A percentile compares a stretch with the other conserved stretches of the same genome.
Evolutionary conservation across 1,140 invertebrate species (phyloP).

Genomic region (Phymastichus coffea): DNA sequence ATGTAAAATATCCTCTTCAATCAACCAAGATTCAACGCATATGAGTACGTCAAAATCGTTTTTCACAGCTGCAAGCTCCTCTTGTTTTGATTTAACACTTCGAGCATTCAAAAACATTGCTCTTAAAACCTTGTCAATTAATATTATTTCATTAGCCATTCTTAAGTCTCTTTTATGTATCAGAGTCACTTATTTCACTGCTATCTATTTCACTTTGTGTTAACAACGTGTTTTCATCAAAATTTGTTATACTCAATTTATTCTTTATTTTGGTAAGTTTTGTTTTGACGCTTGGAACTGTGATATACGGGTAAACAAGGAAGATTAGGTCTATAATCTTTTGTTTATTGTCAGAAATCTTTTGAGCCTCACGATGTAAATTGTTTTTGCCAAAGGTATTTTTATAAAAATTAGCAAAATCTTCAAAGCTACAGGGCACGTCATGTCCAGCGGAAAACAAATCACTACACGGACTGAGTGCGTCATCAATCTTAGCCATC

Average conservation of each 20-base stretch:
- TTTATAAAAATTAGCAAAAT: neutral
- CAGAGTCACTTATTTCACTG: too few relatives aligned
- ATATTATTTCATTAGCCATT: too few relatives aligned
- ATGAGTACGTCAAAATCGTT: conserved; percentile 1
- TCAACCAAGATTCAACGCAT: conserved; percentile 17
- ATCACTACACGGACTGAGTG: neutral
- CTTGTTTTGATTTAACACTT: neutral
- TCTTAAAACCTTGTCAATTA: too few relatives aligned
- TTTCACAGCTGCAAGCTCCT: neutral
- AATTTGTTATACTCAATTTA: too few relatives aligned
- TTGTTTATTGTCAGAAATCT: too few relatives aligned
- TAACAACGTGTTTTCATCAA: too few relatives aligned
- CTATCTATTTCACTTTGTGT: too few relatives aligned
- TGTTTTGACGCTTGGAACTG: too few relatives aligned
- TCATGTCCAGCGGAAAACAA: neutral
- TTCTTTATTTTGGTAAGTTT: too few relatives aligned
- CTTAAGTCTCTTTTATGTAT: too few relatives aligned
- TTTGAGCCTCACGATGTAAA: neutral
- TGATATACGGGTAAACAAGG: neutral
- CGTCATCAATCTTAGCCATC: neutral
- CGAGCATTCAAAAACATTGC: conserved; percentile 17
- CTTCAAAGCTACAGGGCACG: neutral
- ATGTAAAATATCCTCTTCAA: neutral
- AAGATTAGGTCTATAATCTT: too few relatives aligned
- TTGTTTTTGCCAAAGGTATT: neutral